Evolutionary conservation across 2,888 invertebrate genomes (phyloP), one percentile per base, ranked within the genome.

Genomic region (Gasteruption jaculator): DNA sequence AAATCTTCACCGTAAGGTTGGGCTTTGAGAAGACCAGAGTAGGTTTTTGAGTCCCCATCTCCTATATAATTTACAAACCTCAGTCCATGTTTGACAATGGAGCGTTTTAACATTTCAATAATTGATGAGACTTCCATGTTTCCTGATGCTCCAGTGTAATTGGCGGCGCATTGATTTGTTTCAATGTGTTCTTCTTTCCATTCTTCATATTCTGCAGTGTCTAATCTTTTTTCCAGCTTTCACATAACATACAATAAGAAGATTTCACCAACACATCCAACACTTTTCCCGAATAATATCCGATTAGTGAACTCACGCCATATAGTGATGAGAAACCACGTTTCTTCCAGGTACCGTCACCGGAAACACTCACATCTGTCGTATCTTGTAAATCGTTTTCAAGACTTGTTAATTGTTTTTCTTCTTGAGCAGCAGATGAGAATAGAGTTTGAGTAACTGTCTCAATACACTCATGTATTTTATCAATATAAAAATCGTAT

Each of bases 311-410:
- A 21, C 12, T 38, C 41, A 45, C 42, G 30, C 47, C 49, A 19
- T 38, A 49, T 31, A 46, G 27, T 24, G 48, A 50, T 37, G 44
- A 27, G 24, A 38, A 50, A 4, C 48, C 48, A 18, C 48, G 46
- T 32, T 57, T 56, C 34, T 50, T 54, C 56, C 52, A 59, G n/a
- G 52, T 48, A 20, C 55, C 52, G 31, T 56, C 53, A 30, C 53
- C 56, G 7, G 52, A 58, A 25, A 56, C 53, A 46, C 22, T 55
- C 11, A 56, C 46, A 31, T 53, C 47, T 49, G 45, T 48, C 40
- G 52, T 41, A 48, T 57, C 47, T 46, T 53, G 41, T 26, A n/a
- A n/a, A 25, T 35, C 46, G 39, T 49, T 51, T 49, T 54, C 49
- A 41, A 33, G 18, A 38, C 34, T 24, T 37, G 49, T 50, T 40